Evolutionary conservation across 2,797 vertebrate species (phyloP).

Genomic region (Peromyscus eremicus): DNA sequence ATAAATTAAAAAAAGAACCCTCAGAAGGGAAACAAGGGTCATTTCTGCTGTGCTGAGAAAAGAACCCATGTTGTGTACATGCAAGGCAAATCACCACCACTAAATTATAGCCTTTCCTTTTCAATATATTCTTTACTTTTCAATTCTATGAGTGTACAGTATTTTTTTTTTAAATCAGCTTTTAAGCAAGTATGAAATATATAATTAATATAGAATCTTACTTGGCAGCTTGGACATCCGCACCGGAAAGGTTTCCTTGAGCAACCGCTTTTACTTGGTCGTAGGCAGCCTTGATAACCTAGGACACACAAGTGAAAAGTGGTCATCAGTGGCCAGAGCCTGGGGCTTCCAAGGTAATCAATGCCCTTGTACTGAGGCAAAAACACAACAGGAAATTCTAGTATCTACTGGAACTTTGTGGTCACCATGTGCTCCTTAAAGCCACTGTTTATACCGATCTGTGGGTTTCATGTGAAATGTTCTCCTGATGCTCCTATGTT

Average conservation of each 20-base stretch:
- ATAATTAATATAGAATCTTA: slow-evolving; percentile 90
- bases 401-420: neutral
- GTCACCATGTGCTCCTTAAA: neutral
- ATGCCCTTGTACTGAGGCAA: neutral
- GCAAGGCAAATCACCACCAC: neutral
- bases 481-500: neutral
- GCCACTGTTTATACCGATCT: neutral
- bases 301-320: slow-evolving; percentile 27
- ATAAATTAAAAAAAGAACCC: neutral
- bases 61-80: neutral
- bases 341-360: neutral
- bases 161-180: neutral
- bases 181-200: slow-evolving; percentile 23
- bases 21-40: neutral
- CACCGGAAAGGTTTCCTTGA: slow-evolving; percentile 91
- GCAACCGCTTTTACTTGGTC: slow-evolving; percentile 93
- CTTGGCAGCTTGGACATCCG: slow-evolving; percentile 94
- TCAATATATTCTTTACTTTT: slow-evolving; percentile 18
- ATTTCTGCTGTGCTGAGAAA: neutral
- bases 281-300: slow-evolving; percentile 96
- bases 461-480: neutral
- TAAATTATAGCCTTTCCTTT: neutral
- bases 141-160: neutral
- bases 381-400: neutral
- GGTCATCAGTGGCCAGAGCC: slow-evolving; percentile 3